Evolutionary conservation across 1,140 invertebrate species (phyloP).

Genomic region (Coptotermes formosanus): DNA sequence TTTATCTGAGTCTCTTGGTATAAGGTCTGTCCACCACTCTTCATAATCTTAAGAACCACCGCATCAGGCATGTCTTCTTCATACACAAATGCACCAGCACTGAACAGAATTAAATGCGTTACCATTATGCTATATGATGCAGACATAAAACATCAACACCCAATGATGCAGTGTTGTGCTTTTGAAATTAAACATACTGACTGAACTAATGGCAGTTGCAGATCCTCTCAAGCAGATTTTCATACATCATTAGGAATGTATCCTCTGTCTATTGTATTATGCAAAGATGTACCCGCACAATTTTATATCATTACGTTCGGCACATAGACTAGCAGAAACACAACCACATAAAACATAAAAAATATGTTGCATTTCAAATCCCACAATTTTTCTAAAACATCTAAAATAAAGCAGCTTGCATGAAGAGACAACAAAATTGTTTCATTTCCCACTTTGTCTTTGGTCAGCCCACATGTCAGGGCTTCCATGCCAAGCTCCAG

Average conservation of each 20-base stretch:
- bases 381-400: neutral
- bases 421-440: conserved; percentile 7
- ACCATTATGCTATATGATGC: neutral
- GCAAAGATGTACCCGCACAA: neutral
- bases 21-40: too few species aligned
- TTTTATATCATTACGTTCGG: neutral
- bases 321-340: neutral
- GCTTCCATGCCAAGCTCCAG: neutral
- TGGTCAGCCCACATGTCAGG: neutral
- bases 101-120: too few species aligned
- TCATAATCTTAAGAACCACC: too few species aligned
- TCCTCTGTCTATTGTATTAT: too few species aligned
- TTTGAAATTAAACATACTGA: neutral
- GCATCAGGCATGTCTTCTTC: too few species aligned
- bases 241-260: too few species aligned
- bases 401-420: neutral
- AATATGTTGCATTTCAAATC: neutral
- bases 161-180: neutral
- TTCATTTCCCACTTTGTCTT: conserved; percentile 19
- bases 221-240: too few species aligned
- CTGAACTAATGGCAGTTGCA: too few species aligned
- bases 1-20: too few species aligned
- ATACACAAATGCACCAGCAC: too few species aligned
- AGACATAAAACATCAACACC: neutral
- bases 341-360: neutral